Base-by-base conservation (phyloP, 2,888 invertebrate species). In the Coenonympha arcania region DNA sequence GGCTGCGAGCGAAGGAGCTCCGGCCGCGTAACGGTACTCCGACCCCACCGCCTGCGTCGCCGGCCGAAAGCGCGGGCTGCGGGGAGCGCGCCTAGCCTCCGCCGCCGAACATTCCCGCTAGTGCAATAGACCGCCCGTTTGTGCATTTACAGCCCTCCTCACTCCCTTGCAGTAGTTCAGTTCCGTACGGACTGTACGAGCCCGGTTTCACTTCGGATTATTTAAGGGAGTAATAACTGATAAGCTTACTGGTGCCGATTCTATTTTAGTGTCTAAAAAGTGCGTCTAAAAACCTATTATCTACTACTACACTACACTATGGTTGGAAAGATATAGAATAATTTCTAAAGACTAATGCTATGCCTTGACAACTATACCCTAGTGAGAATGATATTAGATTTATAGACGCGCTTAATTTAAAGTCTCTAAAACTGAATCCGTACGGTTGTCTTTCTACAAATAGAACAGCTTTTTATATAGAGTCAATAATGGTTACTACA, bases 1-100 rank as follows among this genome's bases (percentile, higher is more conserved):
- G 81, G 50, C 74, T 86, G 62, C 79, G 87, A 52, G 85, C 84
- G 9, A 83, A 84, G 69, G 82, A 82, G 72, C 66, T 80, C 70
- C 79, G 79, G 42, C 80, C 79, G 55, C 74, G 81, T 56, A 73
- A 73, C 66, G 79, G 76, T 48, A 74, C 81, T 52, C 76, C 82
- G 45, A 73, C 80, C 34, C 80, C 81, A 45, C 81, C 79, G 47
- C 67, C 64, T 48, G 61, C 63, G 51, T 57, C 60, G 41, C 53
- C 66, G 11, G 58, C 65, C 5, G 61, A 69, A 48, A 68, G 57
- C 65, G 51, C 69, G 58, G 53, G 55, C 62, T 55, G 73, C 69
- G 69, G 57, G 66, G 55, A 69, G 60, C 55, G 57, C 64, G 57
- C 74, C 71, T 51, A 67, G 73, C 56, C 71, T 68, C 54, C 48